phyloP scores from a whole-genome alignment of 2,797 vertebrate species.

The Enteromius radiatus region DNA sequence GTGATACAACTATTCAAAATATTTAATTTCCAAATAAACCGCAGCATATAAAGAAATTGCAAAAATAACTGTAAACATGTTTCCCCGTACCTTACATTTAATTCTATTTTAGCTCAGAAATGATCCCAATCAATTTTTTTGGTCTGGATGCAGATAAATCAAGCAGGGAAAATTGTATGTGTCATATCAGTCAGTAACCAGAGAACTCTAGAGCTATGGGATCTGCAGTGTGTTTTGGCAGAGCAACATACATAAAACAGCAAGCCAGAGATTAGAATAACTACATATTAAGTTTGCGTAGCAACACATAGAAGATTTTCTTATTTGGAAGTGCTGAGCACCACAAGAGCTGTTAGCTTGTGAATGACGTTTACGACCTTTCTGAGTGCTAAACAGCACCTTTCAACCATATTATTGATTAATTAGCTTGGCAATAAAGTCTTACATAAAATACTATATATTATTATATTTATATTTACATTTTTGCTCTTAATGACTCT shows the following conservation, averaged over 20 bases:
- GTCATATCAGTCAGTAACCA: slow-evolving; percentile 43
- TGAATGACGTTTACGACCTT: background rate
- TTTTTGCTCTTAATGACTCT: background rate
- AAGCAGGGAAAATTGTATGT: background rate
- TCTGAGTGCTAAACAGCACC: background rate
- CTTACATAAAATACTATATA: background rate
- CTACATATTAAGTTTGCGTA: slow-evolving; percentile 44
- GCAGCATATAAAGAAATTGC: background rate
- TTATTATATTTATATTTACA: background rate
- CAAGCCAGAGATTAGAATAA: slow-evolving; percentile 52
- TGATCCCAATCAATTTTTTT: background rate
- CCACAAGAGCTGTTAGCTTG: background rate
- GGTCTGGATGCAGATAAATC: background rate
- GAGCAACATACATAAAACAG: slow-evolving; percentile 19
- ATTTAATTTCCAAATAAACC: background rate
- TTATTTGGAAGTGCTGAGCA: slow-evolving; percentile 6
- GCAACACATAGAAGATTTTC: slow-evolving; percentile 36
- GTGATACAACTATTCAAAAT: background rate
- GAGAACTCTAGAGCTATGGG: slow-evolving; percentile 32
- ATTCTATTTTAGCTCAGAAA: background rate
- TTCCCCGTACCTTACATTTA: background rate
- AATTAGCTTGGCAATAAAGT: background rate
- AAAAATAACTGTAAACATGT: background rate
- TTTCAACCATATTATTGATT: background rate
- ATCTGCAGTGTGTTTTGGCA: slow-evolving; percentile 44